Evolutionary conservation across 2,113 vertebrate species (phyloP), one percentile per base, ranked within the genome.

Genomic region (Grantiella picta): DNA sequence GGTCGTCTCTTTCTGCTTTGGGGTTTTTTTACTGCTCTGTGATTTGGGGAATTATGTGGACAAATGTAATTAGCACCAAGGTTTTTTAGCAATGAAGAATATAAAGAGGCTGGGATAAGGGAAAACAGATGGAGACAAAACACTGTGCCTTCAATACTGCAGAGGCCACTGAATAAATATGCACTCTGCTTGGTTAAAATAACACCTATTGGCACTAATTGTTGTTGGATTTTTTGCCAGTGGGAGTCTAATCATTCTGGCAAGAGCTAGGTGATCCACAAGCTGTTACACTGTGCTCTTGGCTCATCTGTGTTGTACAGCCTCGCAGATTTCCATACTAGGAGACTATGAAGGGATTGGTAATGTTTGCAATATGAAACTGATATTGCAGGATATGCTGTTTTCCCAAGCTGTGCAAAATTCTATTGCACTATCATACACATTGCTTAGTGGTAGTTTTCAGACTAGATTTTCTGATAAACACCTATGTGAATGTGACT

Each of bases 121-220:
- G 28, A 85, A 47, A 64, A 59, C 50, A 88, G 45, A 63, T 66
- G 63, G 66, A 53, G 25, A 75, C 6, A 61, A 92, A 82, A 82
- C 36, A 59, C 1, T 5, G 18, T 76, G 40, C 17, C 17, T 87
- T 68, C 0, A 0, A 38, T 40, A 88, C 33, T 65, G 21, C 11
- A 63, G 59, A 82, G 59, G 33, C 54, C 38, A 66, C 18, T 40
- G 70, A 86, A 87, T 66, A 88, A 94, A 69, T 29, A 85, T 5
- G 28, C 19, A 31, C 21, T 86, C 90, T 3, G 0, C 17, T 76
- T 35, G 25, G 70, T 82, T 87, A 91, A 94, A 85, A 72, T 45
- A 82, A 80, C 59, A 90, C 82, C 45, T 80, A 54, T 42, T 90
- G 75, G 29, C 50, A 66, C n/a, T 90, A 92, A 91, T 49, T 33